Evolutionary conservation across 2,113 vertebrate genomes (phyloP).

Genomic region (human (Homo sapiens)): DNA sequence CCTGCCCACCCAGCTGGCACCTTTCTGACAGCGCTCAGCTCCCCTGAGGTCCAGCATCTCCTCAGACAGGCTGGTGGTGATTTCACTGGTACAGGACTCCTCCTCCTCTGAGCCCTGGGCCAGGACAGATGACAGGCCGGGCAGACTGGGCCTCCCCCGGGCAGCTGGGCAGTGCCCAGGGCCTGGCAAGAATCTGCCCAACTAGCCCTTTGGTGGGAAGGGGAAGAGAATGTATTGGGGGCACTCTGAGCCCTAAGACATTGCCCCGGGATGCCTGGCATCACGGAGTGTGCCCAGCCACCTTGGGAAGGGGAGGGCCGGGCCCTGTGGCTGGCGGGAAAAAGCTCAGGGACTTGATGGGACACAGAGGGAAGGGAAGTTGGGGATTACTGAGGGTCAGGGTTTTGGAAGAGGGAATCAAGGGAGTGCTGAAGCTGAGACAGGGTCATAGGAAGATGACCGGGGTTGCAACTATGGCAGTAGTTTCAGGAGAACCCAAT

Average conservation of each 20-base stretch:
- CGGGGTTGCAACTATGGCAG: neutral
- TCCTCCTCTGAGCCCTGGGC: conserved; percentile 89
- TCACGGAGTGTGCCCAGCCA: neutral
- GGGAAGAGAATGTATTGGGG: neutral
- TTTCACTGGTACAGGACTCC: conserved; percentile 91
- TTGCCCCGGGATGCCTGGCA: neutral
- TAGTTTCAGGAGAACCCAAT: neutral
- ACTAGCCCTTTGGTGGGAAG: conserved; percentile 32
- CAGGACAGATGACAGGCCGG: conserved; percentile 55
- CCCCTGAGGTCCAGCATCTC: conserved; percentile 84
- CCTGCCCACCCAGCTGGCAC: conserved; percentile 47
- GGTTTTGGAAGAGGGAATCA: neutral
- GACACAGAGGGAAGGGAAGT: neutral
- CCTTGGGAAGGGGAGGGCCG: neutral
- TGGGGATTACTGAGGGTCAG: neutral
- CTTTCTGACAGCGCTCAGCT: conserved; percentile 72
- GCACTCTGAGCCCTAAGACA: neutral
- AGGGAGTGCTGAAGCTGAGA: neutral
- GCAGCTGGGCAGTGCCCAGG: conserved; percentile 69
- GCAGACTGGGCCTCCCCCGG: neutral
- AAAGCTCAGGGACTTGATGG: neutral
- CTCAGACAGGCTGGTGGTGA: conserved; percentile 88
- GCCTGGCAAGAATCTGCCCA: conserved; percentile 41
- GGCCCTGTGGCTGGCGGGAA: rapidly evolving
- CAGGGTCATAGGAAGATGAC: neutral